These are phyloP conservation scores for Speoplatyrhinus poulsoni DNA, from an alignment of 2,113 vertebrate genomes.

Conservation along the genomic window DNA sequence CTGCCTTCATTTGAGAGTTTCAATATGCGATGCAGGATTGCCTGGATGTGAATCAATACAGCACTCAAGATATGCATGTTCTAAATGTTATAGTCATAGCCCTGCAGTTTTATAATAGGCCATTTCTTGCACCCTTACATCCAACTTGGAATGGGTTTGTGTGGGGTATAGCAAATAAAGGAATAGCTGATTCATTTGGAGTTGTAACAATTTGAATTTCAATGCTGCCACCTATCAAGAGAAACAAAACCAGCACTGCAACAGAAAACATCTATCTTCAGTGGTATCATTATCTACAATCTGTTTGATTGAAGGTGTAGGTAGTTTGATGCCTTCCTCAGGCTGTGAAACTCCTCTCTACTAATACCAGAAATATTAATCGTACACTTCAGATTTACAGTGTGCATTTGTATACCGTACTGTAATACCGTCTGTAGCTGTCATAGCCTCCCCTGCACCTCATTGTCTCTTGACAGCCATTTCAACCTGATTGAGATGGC, in stretches of 20 bases:
- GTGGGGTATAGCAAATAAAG: neutral
- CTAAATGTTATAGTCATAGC: neutral
- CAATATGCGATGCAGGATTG: constrained; percentile 20
- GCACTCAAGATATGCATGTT: constrained; percentile 8
- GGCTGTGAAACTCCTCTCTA: neutral
- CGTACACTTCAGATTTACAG: neutral
- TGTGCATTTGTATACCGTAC: neutral
- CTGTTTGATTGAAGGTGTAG: neutral
- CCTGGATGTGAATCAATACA: constrained; percentile 20
- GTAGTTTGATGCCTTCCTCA: neutral
- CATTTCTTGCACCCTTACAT: neutral
- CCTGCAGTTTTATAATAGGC: neutral
- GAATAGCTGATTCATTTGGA: neutral
- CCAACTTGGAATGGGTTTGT: neutral
- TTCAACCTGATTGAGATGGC: neutral
- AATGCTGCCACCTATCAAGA: neutral
- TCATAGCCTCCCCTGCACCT: neutral
- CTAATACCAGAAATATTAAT: neutral
- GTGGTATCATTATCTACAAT: neutral
- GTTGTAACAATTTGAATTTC: neutral
- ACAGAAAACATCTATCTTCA: neutral
- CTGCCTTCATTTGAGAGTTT: constrained; percentile 35
- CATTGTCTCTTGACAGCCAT: neutral
- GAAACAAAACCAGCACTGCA: neutral
- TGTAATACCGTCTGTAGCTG: neutral